Conservation (phyloP, 1,140 invertebrate species). For the Varroa destructor region DNA sequence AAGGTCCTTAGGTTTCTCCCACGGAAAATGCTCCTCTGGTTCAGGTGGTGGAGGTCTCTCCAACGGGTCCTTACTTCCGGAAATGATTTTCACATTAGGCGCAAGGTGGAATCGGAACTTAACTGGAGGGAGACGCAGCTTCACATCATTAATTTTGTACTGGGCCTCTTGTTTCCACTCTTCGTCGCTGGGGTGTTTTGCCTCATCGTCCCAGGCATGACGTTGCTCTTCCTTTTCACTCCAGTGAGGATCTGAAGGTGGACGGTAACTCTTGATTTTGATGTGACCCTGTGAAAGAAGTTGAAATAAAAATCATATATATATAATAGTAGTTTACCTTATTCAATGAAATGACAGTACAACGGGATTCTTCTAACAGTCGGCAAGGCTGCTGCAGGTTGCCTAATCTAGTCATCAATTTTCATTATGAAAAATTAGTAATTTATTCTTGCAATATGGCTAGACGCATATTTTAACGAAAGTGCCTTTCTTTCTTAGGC, state of each 20-base stretch:
- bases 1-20: constrained; percentile 17
- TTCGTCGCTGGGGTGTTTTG: constrained; percentile 4
- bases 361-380: too few species aligned
- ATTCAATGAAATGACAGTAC: background rate
- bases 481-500: too few species aligned
- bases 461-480: too few species aligned
- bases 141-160: constrained; percentile 26
- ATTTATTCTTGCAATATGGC: too few species aligned
- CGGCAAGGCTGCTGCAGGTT: too few species aligned
- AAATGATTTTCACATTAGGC: constrained; percentile 21
- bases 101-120: constrained; percentile 14
- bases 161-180: constrained; percentile 22
- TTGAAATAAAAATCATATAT: background rate
- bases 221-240: constrained; percentile 3
- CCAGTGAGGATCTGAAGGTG: constrained; percentile 17
- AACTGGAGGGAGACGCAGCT: constrained; percentile 10
- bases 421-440: too few species aligned
- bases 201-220: constrained; percentile 15
- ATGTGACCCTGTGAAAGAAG: constrained; percentile 10
- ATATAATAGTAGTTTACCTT: background rate
- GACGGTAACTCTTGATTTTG: constrained; percentile 23
- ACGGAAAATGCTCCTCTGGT: constrained; percentile 25
- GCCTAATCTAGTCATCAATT: too few species aligned
- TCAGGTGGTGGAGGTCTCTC: constrained; percentile 23
- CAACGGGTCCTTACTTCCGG: constrained; percentile 10